These are phyloP conservation scores for Danionella cerebrum DNA, from an alignment of 2,113 vertebrate species.

Conservation along the genomic window DNA sequence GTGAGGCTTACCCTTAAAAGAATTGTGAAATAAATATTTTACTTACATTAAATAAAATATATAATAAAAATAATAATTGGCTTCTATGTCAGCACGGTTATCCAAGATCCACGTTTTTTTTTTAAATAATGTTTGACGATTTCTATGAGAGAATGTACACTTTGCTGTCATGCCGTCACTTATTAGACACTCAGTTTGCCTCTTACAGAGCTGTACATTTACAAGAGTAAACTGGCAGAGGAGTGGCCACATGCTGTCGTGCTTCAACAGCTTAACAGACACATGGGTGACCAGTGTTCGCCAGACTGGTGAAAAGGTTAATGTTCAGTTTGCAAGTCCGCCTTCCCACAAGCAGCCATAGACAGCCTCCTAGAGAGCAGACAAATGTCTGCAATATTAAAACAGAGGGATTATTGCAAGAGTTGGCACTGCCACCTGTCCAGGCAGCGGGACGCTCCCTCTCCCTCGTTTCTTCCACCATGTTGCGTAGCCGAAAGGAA, in stretches of 20 bases:
- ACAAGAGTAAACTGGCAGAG: too few species aligned
- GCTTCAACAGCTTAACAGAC: neutral
- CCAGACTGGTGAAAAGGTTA: slow-evolving; percentile 30
- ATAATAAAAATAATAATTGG: too few species aligned
- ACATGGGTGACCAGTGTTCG: neutral
- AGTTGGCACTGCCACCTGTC: slow-evolving; percentile 34
- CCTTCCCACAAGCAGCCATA: slow-evolving; percentile 36
- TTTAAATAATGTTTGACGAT: too few species aligned
- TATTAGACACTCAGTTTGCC: too few species aligned
- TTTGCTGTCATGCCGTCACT: too few species aligned
- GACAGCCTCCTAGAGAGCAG: slow-evolving; percentile 30
- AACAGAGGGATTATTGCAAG: slow-evolving; percentile 39
- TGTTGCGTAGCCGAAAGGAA: slow-evolving; percentile 23
- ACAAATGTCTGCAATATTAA: slow-evolving; percentile 41
- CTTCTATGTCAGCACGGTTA: too few species aligned
- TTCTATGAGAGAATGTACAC: too few species aligned
- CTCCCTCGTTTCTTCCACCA: neutral
- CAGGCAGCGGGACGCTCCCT: slow-evolving; percentile 20
- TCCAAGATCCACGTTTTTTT: too few species aligned
- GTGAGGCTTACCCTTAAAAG: too few species aligned
- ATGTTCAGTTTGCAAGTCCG: neutral
- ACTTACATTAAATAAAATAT: too few species aligned
- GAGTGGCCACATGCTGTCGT: neutral
- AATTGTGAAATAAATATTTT: too few species aligned
- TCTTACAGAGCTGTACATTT: too few species aligned